Evolutionary conservation across 2,888 invertebrate genomes (phyloP).

Genomic region (Calameuta idolon): DNA sequence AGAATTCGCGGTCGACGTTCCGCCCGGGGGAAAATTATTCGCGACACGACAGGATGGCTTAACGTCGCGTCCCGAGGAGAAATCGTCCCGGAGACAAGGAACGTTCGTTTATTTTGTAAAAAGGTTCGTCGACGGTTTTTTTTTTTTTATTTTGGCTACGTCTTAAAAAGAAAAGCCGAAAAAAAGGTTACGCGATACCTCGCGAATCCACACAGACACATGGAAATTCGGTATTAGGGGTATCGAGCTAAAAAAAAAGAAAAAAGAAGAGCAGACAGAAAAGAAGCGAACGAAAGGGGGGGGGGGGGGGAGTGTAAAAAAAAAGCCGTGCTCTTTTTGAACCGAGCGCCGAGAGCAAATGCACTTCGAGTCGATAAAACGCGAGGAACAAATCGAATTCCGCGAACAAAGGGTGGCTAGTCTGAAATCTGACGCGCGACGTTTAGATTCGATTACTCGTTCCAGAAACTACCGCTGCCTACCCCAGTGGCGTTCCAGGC

Average conservation of each 20-base stretch:
- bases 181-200: neutral
- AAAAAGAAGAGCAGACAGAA: neutral
- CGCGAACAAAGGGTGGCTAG: slow-evolving; percentile 18
- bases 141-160: neutral
- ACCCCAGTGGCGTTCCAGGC: neutral
- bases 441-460: neutral
- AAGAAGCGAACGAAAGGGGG: neutral
- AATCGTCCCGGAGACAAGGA: neutral
- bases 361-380: slow-evolving; percentile 42
- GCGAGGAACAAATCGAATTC: slow-evolving; percentile 42
- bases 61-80: neutral
- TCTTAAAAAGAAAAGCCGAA: no score
- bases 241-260: no score
- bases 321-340: neutral
- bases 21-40: neutral
- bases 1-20: slow-evolving; percentile 15
- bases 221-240: neutral
- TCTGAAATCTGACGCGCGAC: slow-evolving; percentile 15
- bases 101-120: neutral
- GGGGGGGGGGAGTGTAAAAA: neutral
- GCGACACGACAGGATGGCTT: slow-evolving; percentile 6
- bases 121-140: neutral
- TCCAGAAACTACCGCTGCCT: neutral
- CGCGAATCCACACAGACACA: neutral
- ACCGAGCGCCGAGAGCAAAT: slow-evolving; percentile 27